Evolutionary conservation across 1,140 invertebrate species (phyloP).

Genomic region (Medauroidea extradentata): DNA sequence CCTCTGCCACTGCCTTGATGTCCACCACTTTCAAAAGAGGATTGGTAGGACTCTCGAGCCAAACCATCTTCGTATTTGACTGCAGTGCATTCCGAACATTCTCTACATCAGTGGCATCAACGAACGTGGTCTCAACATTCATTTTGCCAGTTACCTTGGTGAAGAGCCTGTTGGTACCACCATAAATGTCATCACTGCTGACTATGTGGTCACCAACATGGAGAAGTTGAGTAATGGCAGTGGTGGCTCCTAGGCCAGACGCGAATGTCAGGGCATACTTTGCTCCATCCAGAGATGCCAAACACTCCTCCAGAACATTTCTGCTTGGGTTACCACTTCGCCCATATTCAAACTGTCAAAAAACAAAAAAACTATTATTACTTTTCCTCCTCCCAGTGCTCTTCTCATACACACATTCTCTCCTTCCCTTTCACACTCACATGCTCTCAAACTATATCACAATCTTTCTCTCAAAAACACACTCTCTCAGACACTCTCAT

Average conservation of each 20-base stretch:
- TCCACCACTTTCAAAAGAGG: constrained; percentile 90
- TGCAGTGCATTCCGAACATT: constrained; percentile 66
- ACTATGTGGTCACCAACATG: constrained; percentile 86
- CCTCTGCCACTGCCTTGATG: constrained; percentile 67
- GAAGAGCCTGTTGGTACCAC: constrained; percentile 76
- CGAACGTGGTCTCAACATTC: constrained; percentile 70
- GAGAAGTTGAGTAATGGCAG: constrained; percentile 68
- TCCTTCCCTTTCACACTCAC: background rate
- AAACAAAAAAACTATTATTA: background rate
- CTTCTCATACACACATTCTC: background rate
- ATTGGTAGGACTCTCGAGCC: constrained; percentile 98
- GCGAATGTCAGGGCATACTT: constrained; percentile 84
- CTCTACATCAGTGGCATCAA: constrained; percentile 71
- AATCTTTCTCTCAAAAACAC: background rate
- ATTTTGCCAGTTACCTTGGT: constrained; percentile 48
- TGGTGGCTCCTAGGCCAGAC: constrained; percentile 85
- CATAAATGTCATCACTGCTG: constrained; percentile 92
- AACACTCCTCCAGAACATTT: constrained; percentile 79
- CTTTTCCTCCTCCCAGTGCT: background rate
- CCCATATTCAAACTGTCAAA: constrained; percentile 72
- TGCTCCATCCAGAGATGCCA: constrained; percentile 86
- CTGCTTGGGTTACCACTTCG: constrained; percentile 94
- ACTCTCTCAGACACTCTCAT: no score
- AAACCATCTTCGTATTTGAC: constrained; percentile 90
- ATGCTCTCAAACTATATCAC: no score